phyloP scores from a whole-genome alignment of 2,888 invertebrate genomes.

The Amblyjoppa fuscipennis region DNA sequence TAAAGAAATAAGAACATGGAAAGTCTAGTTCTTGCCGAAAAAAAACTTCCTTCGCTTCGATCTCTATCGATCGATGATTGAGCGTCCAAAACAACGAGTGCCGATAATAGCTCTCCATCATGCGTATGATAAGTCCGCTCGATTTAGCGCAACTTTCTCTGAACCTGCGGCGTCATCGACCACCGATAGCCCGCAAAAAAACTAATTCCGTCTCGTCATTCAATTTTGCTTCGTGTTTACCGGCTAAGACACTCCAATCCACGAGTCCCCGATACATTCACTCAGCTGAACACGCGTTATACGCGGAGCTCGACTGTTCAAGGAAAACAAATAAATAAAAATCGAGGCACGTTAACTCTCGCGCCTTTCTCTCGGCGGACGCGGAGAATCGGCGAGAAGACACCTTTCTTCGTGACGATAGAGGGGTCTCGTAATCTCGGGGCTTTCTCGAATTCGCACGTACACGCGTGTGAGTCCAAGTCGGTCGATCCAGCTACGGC shows the following conservation, averaged over 20 bases:
- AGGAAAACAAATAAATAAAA: conserved; percentile 40
- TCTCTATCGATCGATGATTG: neutral
- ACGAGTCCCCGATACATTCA: conserved; percentile 22
- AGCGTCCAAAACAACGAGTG: neutral
- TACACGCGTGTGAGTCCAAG: neutral
- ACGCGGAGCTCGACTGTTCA: neutral
- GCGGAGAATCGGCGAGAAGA: conserved; percentile 41
- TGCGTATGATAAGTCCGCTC: conserved; percentile 14
- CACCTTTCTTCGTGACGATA: conserved; percentile 40
- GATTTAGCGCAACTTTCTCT: conserved; percentile 63
- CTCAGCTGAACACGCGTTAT: conserved; percentile 4
- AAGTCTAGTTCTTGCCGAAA: neutral
- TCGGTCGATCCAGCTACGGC: neutral
- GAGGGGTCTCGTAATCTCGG: conserved; percentile 14
- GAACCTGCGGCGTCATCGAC: conserved; percentile 43
- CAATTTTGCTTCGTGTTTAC: conserved; percentile 39
- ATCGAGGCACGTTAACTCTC: conserved; percentile 52
- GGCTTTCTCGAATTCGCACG: conserved; percentile 16
- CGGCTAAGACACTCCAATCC: conserved; percentile 16
- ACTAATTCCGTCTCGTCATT: conserved; percentile 22
- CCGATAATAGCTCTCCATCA: neutral
- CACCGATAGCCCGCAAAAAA: conserved; percentile 31
- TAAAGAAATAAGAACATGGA: too few relatives aligned
- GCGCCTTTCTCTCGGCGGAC: conserved; percentile 80
- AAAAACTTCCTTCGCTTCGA: neutral